These are phyloP conservation scores for Octopus sinensis DNA, from an alignment of 1,140 invertebrate species.

Conservation along the genomic window DNA sequence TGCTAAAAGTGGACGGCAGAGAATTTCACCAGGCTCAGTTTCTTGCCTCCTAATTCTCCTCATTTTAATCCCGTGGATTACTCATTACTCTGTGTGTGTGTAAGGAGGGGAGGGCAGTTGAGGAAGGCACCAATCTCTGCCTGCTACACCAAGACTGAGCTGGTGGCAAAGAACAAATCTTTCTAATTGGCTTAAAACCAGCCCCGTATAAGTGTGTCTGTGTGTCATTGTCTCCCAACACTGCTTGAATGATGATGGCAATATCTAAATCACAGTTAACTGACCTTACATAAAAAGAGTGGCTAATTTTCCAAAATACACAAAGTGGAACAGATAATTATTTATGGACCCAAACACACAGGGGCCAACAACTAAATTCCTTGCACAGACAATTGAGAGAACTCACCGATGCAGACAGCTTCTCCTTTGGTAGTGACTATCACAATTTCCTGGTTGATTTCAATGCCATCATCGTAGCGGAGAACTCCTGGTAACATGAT, in stretches of 20 bases:
- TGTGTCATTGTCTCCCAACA: neutral
- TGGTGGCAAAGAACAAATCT: no score
- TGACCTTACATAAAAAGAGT: neutral
- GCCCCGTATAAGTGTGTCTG: no score
- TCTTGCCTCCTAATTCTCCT: no score
- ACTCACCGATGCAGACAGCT: conserved; percentile 80
- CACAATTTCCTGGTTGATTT: conserved; percentile 96
- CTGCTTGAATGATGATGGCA: neutral
- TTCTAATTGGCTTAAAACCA: no score
- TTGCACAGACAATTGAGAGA: neutral
- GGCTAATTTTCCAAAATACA: neutral
- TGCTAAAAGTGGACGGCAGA: no score
- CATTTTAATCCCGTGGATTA: no score
- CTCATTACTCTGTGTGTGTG: no score
- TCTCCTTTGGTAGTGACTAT: conserved; percentile 98
- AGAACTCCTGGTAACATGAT: conserved; percentile 95
- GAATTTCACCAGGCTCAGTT: no score
- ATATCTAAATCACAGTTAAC: neutral
- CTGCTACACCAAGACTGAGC: no score
- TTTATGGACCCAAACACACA: neutral
- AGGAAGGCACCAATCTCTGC: no score
- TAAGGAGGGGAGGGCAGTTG: no score
- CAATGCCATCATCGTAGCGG: conserved; percentile 95
- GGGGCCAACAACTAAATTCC: neutral
- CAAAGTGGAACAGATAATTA: neutral